A percentile compares a stretch with the other conserved stretches of the same genome.
phyloP scores from a whole-genome alignment of 1,140 invertebrate species.

The Proctacanthus coquilletti region DNA sequence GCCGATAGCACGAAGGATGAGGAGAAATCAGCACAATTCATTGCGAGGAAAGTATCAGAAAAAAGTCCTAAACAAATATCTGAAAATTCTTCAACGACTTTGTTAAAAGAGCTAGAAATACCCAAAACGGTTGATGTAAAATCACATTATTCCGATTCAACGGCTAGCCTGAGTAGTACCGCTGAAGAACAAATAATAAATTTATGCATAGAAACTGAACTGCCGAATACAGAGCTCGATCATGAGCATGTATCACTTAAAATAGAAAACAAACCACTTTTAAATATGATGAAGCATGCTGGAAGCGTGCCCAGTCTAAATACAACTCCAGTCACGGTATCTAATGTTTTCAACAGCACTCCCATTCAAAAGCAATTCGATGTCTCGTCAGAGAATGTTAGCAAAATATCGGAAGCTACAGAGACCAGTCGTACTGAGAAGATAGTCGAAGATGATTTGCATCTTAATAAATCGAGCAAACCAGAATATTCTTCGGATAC shows the following conservation, averaged over 20 bases:
- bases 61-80: too few relatives aligned
- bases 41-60: too few relatives aligned
- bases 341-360: slow-evolving; percentile 3
- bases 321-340: neutral
- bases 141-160: neutral
- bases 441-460: neutral
- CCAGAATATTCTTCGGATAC: neutral
- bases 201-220: neutral
- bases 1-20: too few relatives aligned
- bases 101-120: neutral
- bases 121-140: neutral
- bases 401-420: neutral
- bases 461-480: neutral
- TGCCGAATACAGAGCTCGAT: neutral
- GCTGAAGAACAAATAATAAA: neutral
- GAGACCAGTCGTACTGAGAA: neutral
- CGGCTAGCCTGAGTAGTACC: neutral
- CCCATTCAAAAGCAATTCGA: slow-evolving; percentile 5
- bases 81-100: neutral
- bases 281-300: neutral
- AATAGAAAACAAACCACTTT: neutral
- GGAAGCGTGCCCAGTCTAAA: neutral
- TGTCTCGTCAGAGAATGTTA: slow-evolving; percentile 4
- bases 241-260: too few relatives aligned
- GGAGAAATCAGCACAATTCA: too few relatives aligned